Base-by-base conservation (phyloP, 1,140 invertebrate species). In the Apis cerana region DNA sequence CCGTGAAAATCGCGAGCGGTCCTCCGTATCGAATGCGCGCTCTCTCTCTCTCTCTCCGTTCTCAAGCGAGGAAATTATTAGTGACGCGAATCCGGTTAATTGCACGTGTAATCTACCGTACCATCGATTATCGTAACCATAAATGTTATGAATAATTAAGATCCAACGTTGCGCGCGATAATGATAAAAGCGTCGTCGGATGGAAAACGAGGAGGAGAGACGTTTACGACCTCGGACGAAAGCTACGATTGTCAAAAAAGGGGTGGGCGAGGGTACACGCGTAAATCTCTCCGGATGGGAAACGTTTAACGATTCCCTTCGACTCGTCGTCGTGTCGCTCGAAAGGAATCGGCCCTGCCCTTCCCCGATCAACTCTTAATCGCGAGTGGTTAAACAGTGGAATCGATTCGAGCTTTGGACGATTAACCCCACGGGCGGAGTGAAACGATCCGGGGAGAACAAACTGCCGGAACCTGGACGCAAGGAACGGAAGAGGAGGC, bases 1-100 rank as follows among this genome's bases (percentile, higher is more conserved):
- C 83, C 90, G 84, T 91, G 89, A 90, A 90, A 89, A 91, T 89
- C 77, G 82, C 83, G 84, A 76, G 85, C 85, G 83, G 80, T 72
- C 80, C 82, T 80, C 80, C 68, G 67, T 43, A 78, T 69, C 82
- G 76, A 54, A 15, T n/a, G 43, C 75, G 8, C 52, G 12, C 48
- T 52, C 9, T 9, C 13, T 4, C 21, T 17, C 17, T 75, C 62
- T 58, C 54, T 15, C 59, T 56, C 33, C 13, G 10, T n/a, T 21
- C 17, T 19, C 69, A 13, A 12, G 2, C n/a, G 21, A 52, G 68
- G 58, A 70, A 78, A 50, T 58, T 54, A 78, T 78, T 75, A 64
- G 17, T 21, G 64, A 52, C 48, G 75, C 65, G 80, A 78, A 78
- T 67, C n/a, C 48, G 52, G 48, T 52, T 67, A 82, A 82, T 76